These are phyloP conservation scores for Crenichthys baileyi DNA, from an alignment of 2,797 vertebrate species.

Conservation along the genomic window DNA sequence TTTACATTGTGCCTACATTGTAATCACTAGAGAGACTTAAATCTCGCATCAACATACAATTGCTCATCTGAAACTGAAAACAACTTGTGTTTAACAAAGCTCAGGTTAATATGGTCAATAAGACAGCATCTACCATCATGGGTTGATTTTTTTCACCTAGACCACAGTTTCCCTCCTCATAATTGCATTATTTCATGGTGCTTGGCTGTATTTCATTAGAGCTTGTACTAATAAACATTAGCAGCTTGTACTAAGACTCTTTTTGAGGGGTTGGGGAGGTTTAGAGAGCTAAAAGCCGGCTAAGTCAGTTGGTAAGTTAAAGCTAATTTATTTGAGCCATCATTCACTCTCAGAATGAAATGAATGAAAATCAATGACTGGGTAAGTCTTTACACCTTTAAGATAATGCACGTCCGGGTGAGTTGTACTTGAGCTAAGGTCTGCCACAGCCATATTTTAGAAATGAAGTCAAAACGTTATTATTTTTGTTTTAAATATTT, in stretches of 20 bases:
- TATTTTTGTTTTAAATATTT: no score
- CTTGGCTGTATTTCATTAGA: slow-evolving; percentile 7
- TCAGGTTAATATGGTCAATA: slow-evolving; percentile 69
- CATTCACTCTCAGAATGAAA: background rate
- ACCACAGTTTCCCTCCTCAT: slow-evolving; percentile 38
- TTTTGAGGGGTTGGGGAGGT: background rate
- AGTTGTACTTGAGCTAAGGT: background rate
- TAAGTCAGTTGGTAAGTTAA: background rate
- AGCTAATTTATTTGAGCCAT: background rate
- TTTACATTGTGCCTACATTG: slow-evolving; percentile 42
- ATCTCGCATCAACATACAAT: slow-evolving; percentile 40
- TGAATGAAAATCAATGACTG: background rate
- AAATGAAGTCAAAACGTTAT: no score
- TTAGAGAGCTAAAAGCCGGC: background rate
- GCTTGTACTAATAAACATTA: slow-evolving; percentile 17
- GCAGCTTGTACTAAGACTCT: background rate
- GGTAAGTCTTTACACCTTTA: slow-evolving; percentile 1
- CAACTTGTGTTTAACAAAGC: slow-evolving; percentile 59
- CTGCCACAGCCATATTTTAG: background rate
- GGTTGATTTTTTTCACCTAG: slow-evolving; percentile 41
- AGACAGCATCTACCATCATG: slow-evolving; percentile 42
- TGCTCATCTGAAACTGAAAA: slow-evolving; percentile 53
- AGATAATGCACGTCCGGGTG: background rate
- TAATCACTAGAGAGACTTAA: slow-evolving; percentile 53
- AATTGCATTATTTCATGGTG: slow-evolving; percentile 58